A percentile compares a stretch with the other conserved stretches of the same genome.
Conservation (phyloP, 2,113 vertebrate species). For the Lanius collurio region DNA sequence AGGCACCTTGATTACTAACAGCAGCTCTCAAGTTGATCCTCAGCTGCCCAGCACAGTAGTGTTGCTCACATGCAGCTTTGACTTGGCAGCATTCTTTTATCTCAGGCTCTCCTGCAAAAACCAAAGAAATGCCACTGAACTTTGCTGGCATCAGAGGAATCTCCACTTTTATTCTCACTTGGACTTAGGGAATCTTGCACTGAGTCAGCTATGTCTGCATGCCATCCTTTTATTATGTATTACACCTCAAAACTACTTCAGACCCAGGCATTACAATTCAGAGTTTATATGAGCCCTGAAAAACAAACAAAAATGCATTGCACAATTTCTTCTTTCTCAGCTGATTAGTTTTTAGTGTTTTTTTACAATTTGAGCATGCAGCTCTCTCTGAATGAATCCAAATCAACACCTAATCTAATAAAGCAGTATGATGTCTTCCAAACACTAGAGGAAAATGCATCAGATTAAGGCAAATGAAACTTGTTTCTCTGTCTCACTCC, state of each 20-base stretch:
- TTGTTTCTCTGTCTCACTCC: fast-evolving
- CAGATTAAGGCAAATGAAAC: not conserved
- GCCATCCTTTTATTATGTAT: not conserved
- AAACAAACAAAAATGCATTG: not conserved
- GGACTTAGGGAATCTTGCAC: not conserved
- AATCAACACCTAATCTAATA: not conserved
- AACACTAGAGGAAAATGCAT: fast-evolving
- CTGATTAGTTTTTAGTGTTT: fast-evolving
- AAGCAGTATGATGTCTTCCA: not conserved
- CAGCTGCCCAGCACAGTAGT: not conserved
- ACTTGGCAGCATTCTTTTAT: not conserved
- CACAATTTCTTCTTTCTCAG: not conserved
- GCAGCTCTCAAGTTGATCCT: not conserved
- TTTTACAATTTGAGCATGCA: fast-evolving
- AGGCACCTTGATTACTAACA: not conserved
- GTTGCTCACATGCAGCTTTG: not conserved
- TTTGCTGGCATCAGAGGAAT: not conserved
- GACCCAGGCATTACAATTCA: not conserved
- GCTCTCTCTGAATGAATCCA: not conserved
- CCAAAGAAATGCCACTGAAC: not conserved
- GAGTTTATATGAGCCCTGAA: not conserved
- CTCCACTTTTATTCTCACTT: not conserved
- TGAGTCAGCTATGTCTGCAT: not conserved
- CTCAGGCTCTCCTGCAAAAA: not conserved
- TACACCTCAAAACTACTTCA: not conserved